phyloP scores from a whole-genome alignment of 2,888 invertebrate genomes.

The Metellina segmentata region DNA sequence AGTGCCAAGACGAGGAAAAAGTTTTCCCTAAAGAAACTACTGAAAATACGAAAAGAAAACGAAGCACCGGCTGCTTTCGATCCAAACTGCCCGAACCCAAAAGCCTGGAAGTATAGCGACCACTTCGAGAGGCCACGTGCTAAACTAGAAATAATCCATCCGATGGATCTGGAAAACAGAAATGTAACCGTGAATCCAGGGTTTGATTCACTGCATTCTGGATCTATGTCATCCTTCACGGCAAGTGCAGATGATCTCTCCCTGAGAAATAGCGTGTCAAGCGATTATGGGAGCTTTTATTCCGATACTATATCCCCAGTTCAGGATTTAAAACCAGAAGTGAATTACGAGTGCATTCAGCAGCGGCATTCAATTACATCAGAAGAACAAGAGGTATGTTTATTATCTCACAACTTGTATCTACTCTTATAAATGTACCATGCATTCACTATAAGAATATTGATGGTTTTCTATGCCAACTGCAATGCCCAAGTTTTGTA shows the following conservation, averaged over 20 bases:
- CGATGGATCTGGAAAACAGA: constrained; percentile 85
- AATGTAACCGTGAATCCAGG: constrained; percentile 75
- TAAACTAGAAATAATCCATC: constrained; percentile 92
- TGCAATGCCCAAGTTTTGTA: too few relatives aligned
- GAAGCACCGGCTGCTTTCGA: constrained; percentile 56
- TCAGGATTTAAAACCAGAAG: constrained; percentile 62
- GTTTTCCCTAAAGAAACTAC: constrained; percentile 91
- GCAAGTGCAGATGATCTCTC: constrained; percentile 58
- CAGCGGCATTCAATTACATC: not conserved
- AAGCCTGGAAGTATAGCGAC: constrained; percentile 77
- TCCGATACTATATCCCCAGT: constrained; percentile 64
- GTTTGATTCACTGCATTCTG: constrained; percentile 66
- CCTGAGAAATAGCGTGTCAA: constrained; percentile 61
- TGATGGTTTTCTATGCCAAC: too few relatives aligned
- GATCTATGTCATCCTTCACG: constrained; percentile 57
- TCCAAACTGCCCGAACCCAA: constrained; percentile 63
- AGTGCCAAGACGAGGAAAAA: constrained; percentile 83
- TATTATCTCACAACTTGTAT: not conserved
- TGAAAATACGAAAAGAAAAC: constrained; percentile 81
- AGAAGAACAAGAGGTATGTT: constrained; percentile 64
- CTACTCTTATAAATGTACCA: too few relatives aligned
- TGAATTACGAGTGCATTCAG: constrained; percentile 61
- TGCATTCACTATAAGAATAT: too few relatives aligned
- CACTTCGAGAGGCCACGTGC: constrained; percentile 84
- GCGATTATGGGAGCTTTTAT: constrained; percentile 73